A percentile compares a stretch with the other conserved stretches of the same genome.
These are phyloP conservation scores for Pristionchus pacificus DNA, from an alignment of 1,140 invertebrate species.

Conservation along the genomic window DNA sequence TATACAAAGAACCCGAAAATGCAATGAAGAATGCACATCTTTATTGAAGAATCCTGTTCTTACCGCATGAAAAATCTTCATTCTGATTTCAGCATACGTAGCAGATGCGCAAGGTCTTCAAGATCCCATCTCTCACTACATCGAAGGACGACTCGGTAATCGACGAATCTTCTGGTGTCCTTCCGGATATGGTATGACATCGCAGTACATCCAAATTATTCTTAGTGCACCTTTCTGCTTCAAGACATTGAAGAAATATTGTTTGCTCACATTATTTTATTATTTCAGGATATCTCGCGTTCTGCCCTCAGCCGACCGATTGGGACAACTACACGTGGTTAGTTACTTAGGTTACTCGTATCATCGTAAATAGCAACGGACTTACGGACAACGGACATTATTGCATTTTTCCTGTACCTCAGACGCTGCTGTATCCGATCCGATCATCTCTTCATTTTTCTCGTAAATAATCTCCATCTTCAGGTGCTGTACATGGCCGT, in stretches of 20 bases:
- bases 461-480: constrained; percentile 12
- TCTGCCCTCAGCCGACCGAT: constrained; percentile 57
- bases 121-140: constrained; percentile 57
- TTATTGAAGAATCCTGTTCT: too few relatives aligned
- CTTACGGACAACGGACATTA: too few relatives aligned
- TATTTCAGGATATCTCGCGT: constrained; percentile 54
- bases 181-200: constrained; percentile 55
- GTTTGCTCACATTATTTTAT: too few relatives aligned
- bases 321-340: constrained; percentile 56
- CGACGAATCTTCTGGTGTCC: constrained; percentile 56
- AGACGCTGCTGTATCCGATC: too few relatives aligned
- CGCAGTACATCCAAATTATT: too few relatives aligned
- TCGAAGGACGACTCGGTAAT: constrained; percentile 56
- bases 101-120: constrained; percentile 49
- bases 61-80: too few relatives aligned
- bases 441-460: too few relatives aligned
- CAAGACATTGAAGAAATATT: too few relatives aligned
- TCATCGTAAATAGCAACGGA: too few relatives aligned
- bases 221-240: too few relatives aligned
- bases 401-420: too few relatives aligned
- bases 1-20: background rate
- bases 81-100: constrained; percentile 41
- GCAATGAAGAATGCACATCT: background rate
- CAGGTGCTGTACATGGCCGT: constrained; percentile 55
- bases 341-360: too few relatives aligned